These are phyloP conservation scores for Eupithecia centaureata DNA, from an alignment of 2,888 invertebrate species.

Conservation along the genomic window DNA sequence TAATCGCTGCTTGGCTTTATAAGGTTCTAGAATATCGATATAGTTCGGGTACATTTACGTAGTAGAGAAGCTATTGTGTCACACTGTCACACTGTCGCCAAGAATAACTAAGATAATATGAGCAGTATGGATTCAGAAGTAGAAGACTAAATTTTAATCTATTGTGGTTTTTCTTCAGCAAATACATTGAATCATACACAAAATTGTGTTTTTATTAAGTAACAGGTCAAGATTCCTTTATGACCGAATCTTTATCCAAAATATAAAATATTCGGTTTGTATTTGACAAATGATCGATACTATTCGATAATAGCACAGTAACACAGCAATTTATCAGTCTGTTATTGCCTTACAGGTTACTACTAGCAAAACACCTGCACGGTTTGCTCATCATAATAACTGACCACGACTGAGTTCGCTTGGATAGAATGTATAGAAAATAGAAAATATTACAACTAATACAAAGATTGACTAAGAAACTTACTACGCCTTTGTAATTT, in stretches of 20 bases:
- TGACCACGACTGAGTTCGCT: background rate
- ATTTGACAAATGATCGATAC: background rate
- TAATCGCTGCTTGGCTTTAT: conserved; percentile 25
- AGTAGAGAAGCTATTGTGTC: too few species aligned
- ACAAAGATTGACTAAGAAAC: background rate
- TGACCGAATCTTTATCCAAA: background rate
- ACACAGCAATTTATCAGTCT: background rate
- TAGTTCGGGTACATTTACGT: too few species aligned
- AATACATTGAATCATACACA: background rate
- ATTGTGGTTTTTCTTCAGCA: conserved; percentile 5
- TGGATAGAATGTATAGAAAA: background rate
- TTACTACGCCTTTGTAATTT: background rate
- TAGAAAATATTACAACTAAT: background rate
- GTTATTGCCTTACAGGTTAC: conserved; percentile 20
- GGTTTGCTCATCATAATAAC: conserved; percentile 19
- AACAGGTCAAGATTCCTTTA: background rate
- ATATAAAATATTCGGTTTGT: background rate
- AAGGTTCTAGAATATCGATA: background rate
- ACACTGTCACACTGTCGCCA: too few species aligned
- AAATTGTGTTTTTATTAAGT: background rate
- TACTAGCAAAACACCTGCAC: conserved; percentile 18
- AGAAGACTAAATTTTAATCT: background rate
- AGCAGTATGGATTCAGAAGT: background rate
- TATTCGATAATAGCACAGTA: background rate
- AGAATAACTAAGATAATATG: background rate